phyloP scores from a whole-genome alignment of 2,113 vertebrate species.

The Laticauda colubrina region DNA sequence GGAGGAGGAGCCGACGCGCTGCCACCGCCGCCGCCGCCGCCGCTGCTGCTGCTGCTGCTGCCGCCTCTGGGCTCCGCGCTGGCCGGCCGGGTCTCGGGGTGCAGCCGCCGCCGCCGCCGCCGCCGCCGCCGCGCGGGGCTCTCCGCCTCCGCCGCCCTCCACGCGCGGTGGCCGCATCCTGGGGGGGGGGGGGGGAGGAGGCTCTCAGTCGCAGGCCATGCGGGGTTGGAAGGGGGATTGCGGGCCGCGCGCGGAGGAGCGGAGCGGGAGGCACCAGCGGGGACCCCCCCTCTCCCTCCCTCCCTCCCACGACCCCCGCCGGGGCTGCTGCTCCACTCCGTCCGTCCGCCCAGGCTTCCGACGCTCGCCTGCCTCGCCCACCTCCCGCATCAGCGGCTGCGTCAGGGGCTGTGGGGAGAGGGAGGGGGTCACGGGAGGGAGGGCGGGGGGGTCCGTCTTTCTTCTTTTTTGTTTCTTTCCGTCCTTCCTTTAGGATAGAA shows the following conservation, averaged over 20 bases:
- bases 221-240: not conserved
- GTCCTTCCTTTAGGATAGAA: too few species aligned
- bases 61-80: not conserved
- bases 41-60: too few species aligned
- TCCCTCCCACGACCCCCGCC: not conserved
- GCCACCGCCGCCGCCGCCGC: not conserved
- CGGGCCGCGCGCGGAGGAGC: too few species aligned
- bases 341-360: not conserved
- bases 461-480: too few species aligned
- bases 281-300: too few species aligned
- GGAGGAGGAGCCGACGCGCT: not conserved
- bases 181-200: not conserved
- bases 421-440: too few species aligned
- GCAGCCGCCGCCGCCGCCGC: not conserved
- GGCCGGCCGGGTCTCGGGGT: not conserved
- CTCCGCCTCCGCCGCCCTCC: too few species aligned
- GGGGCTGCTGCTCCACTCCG: not conserved
- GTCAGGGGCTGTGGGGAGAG: conserved; percentile 1
- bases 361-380: not conserved
- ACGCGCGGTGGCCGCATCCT: not conserved
- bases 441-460: too few species aligned
- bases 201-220: not conserved
- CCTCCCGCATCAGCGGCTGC: conserved; percentile 12
- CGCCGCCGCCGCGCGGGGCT: not conserved
- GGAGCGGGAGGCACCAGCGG: not conserved